These are phyloP conservation scores for Valencia hispanica DNA, from an alignment of 2,797 vertebrate species.

Conservation along the genomic window DNA sequence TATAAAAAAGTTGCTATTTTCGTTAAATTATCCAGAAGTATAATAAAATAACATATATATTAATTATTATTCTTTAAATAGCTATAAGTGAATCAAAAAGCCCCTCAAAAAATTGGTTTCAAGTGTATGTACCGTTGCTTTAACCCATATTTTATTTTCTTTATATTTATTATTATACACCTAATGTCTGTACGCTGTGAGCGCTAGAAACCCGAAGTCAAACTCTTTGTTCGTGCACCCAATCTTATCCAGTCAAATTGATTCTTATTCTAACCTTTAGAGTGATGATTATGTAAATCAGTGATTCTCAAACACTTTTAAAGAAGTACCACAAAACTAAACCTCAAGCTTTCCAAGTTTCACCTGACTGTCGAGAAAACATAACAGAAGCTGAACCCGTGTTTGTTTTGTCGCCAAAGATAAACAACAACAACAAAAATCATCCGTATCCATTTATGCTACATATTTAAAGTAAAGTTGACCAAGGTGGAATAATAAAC, in stretches of 20 bases:
- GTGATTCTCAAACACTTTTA: not conserved
- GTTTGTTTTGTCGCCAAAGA: not conserved
- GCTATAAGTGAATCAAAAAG: not conserved
- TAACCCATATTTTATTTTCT: not conserved
- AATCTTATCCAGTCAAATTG: not conserved
- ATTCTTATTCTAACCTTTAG: not conserved
- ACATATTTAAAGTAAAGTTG: no score
- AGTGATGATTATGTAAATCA: not conserved
- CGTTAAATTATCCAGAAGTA: no score
- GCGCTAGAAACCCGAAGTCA: not conserved
- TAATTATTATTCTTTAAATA: not conserved
- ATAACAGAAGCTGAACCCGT: not conserved
- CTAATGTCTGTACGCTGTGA: not conserved
- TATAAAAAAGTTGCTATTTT: no score
- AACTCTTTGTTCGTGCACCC: not conserved
- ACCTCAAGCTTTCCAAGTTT: not conserved
- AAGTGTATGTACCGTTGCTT: not conserved
- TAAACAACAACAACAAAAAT: not conserved
- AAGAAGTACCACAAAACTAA: no score
- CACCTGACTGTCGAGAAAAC: not conserved
- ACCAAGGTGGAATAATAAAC: not conserved
- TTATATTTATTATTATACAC: not conserved
- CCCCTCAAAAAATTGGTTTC: not conserved
- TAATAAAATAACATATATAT: not conserved
- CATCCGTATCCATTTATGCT: not conserved